Evolutionary conservation across 2,797 vertebrate genomes (phyloP), one percentile per base, ranked within the genome.

Genomic region (Pachyuromys duprasi): DNA sequence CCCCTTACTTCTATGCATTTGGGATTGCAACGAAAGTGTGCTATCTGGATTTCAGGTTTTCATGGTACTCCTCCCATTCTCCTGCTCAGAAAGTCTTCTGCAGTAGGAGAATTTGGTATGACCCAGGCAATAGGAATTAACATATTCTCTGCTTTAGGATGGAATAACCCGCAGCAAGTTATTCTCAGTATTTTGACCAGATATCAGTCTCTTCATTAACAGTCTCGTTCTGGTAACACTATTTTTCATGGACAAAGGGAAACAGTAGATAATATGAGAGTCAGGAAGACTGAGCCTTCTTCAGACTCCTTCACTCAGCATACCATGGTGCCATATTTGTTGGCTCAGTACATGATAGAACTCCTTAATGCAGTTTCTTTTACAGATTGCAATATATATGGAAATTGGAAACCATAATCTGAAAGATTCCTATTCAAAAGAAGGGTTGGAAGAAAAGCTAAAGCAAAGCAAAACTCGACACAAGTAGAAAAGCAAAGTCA

Each of bases 401-500:
- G 86, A 94, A 42, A 45, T 8, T 63, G 65, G 2, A 57, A 65
- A n/a, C 8, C 67, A 45, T 86, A 65, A 76, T 18, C 62, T 90
- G 26, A 83, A 89, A 93, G 14, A 60, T n/a, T 91, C 7, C 26
- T 13, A 94, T n/a, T 83, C 91, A 14, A 87, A 84, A 79, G 49
- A 86, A 74, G 33, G 33, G 0, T 33, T 24, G 36, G 69, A 39
- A 76, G 39, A 24, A 42, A 84, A 75, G 20, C 18, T 22, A 78
- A 94, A 69, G 18, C 26, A 69, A 94, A 11, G 28, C 24, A 57
- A 88, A 90, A 28, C 1, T 17, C 78, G 53, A 78, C 63, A 4
- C 22, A 78, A 86, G 89, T 24, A n/a, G 20, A 65, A 89, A 86
- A 86, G 69, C 87, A 76, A 91, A 93, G 57, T 62, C 49, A 75